phyloP scores from a whole-genome alignment of 1,140 invertebrate species.

The Cyphomyrmex costatus region DNA sequence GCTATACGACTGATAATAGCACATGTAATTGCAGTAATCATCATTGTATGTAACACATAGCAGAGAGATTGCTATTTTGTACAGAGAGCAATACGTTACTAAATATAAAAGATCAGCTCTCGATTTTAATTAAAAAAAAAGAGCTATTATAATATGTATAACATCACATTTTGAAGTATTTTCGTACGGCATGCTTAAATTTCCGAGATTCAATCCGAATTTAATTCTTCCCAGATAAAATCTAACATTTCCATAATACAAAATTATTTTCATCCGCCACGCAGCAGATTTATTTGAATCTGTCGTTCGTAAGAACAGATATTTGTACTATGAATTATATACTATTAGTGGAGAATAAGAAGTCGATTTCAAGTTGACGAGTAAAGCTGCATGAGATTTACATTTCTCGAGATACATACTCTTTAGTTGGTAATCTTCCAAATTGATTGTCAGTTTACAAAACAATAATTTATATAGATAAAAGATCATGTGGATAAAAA shows the following conservation, averaged over 20 bases:
- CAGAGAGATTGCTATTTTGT: neutral
- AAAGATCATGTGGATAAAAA: slow-evolving; percentile 10
- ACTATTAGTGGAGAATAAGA: neutral
- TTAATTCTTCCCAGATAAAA: neutral
- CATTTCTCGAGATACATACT: neutral
- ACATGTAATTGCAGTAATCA: slow-evolving; percentile 45
- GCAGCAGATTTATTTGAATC: neutral
- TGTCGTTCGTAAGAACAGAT: neutral
- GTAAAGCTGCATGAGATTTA: neutral
- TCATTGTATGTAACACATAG: slow-evolving; percentile 16
- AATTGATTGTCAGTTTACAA: slow-evolving; percentile 9
- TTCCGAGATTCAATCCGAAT: neutral
- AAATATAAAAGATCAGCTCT: neutral
- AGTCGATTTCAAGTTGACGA: neutral
- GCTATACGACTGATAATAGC: slow-evolving; percentile 63
- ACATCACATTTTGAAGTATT: slow-evolving; percentile 14
- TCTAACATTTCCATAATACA: neutral
- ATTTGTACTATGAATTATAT: slow-evolving; percentile 3
- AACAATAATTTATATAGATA: neutral
- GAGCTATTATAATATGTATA: slow-evolving; percentile 4
- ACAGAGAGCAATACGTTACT: neutral
- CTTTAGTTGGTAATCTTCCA: neutral
- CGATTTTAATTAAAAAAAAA: neutral
- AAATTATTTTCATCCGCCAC: neutral
- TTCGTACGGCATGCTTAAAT: neutral